phyloP scores from a whole-genome alignment of 2,888 invertebrate species.

The Antheraea assamensis region DNA sequence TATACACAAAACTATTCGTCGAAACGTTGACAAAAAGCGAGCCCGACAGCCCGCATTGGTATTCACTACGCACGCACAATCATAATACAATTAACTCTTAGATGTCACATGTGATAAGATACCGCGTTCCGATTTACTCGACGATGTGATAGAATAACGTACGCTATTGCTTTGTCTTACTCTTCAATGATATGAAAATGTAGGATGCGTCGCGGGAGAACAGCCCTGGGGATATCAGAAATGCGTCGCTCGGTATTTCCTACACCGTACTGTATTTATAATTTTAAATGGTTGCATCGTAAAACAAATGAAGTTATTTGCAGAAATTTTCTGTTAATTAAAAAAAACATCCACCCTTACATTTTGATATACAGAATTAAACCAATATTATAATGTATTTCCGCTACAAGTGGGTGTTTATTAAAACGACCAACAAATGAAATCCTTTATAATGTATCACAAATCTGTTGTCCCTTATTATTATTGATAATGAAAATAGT shows the following conservation, averaged over 20 bases:
- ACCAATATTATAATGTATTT: background rate
- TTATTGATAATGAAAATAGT: no score
- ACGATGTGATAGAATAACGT: constrained; percentile 9
- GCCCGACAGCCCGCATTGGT: constrained; percentile 36
- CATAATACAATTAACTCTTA: constrained; percentile 79
- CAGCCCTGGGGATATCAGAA: constrained; percentile 11
- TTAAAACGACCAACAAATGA: no score
- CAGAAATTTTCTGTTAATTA: background rate
- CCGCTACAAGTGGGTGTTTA: no score
- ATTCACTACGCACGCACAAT: constrained; percentile 62
- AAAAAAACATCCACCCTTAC: background rate
- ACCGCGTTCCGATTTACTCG: background rate
- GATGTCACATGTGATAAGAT: constrained; percentile 60
- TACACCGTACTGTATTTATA: background rate
- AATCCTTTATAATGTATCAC: no score
- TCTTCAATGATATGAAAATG: background rate
- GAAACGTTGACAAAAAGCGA: constrained; percentile 30
- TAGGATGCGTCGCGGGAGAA: constrained; percentile 3
- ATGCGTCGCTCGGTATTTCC: background rate
- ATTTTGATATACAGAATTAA: background rate
- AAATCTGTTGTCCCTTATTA: no score
- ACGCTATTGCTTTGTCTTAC: background rate
- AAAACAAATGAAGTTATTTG: background rate
- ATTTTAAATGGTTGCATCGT: background rate
- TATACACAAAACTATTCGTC: constrained; percentile 35